Evolutionary conservation across 2,113 vertebrate species (phyloP), one percentile per base, ranked within the genome.

Genomic region (Ammodramus savannarum): DNA sequence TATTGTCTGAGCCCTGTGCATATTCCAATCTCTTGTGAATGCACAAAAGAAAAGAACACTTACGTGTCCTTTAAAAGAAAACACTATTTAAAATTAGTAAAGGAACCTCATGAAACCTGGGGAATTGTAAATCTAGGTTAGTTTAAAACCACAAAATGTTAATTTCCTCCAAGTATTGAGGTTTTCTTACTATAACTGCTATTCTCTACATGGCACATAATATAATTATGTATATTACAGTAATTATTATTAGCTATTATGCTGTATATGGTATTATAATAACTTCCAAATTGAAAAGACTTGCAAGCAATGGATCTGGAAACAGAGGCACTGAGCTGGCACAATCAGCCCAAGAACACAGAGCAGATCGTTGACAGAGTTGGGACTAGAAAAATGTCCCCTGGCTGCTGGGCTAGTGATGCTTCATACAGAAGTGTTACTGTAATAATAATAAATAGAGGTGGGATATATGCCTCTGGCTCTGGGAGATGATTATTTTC

Each of bases 221-320:
- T 79, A 89, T 83, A 91, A 92, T 94, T 91, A 95, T 66, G 41
- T 79, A 82, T 95, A 94, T 97, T 95, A 94, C 79, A 73, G 72
- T 95, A 90, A 94, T 95, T 94, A 90, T 95, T 96, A 94, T 93
- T 95, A 94, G 63, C 79, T 96, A 88, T 94, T 94, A 86, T 69
- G 67, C 79, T 77, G 55, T 80, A 67, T 46, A 46, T 80, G 71
- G 66, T 82, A 79, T 92, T 87, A 83, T 39, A 95, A 79, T 87
- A 77, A 69, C 78, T 90, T 91, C 51, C 43, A 62, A 80, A 79
- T 73, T 43, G 43, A 92, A 85, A 87, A 93, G 58, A 62, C 41
- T 79, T 95, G 34, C 38, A 71, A 76, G 82, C 38, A 82, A 62
- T 32, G 16, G 62, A 54, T 85, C 38, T 93, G 82, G 91, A 95